Conservation (phyloP, 2,113 vertebrate genomes). For the Odontesthes bonariensis region DNA sequence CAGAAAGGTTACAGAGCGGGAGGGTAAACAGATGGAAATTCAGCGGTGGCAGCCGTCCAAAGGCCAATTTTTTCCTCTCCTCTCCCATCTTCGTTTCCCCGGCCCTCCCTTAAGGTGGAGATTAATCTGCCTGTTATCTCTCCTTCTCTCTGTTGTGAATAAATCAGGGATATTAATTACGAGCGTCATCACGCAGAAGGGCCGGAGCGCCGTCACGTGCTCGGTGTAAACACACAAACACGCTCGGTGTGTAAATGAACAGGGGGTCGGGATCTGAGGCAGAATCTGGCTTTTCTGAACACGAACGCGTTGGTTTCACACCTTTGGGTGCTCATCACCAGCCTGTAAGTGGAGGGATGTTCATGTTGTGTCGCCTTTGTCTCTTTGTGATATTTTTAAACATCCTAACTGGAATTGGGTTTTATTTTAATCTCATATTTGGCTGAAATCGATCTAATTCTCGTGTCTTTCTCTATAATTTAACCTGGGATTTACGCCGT, state of each 20-base stretch:
- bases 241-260: constrained; percentile 31
- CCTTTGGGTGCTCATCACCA: too few relatives aligned
- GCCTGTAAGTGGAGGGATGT: too few relatives aligned
- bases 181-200: constrained; percentile 6
- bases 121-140: constrained; percentile 42
- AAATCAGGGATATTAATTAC: constrained; percentile 65
- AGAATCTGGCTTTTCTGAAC: neutral
- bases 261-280: constrained; percentile 15
- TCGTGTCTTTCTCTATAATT: too few relatives aligned
- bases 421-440: too few relatives aligned
- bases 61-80: constrained; percentile 25
- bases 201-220: constrained; percentile 42
- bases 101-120: constrained; percentile 33
- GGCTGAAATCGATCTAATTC: too few relatives aligned
- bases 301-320: too few relatives aligned
- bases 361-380: too few relatives aligned
- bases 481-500: too few relatives aligned
- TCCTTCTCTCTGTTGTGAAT: constrained; percentile 38
- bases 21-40: constrained; percentile 86
- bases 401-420: too few relatives aligned
- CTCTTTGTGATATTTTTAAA: too few relatives aligned
- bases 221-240: constrained; percentile 38
- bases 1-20: constrained; percentile 60
- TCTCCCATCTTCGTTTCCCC: constrained; percentile 17
- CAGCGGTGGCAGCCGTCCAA: constrained; percentile 77